phyloP scores from a whole-genome alignment of 2,113 vertebrate species.

The Camelus dromedarius region DNA sequence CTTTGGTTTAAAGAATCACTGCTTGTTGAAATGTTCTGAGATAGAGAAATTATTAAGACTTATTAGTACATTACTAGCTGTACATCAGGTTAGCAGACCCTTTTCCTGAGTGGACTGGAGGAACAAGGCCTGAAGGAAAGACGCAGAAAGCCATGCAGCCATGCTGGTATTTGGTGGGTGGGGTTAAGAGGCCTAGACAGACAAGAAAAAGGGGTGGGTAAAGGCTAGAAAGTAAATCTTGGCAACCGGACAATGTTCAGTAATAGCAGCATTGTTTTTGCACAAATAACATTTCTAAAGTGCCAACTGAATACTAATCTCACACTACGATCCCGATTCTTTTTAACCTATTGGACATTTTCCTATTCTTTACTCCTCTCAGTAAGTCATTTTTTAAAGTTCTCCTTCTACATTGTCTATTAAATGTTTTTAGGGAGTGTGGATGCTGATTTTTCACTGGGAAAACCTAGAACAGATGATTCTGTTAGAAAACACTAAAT shows the following conservation, averaged over 20 bases:
- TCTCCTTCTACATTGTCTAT: neutral
- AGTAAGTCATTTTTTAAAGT: neutral
- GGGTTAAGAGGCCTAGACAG: fast-evolving
- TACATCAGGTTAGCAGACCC: neutral
- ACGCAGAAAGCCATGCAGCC: neutral
- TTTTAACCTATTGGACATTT: neutral
- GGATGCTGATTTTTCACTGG: neutral
- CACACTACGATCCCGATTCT: neutral
- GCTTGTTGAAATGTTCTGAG: neutral
- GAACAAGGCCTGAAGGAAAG: neutral
- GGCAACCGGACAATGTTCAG: neutral
- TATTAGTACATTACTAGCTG: neutral
- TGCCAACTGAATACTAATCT: neutral
- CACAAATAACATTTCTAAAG: neutral
- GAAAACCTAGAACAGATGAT: neutral
- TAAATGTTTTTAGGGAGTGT: neutral
- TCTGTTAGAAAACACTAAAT: neutral
- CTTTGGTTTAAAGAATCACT: neutral
- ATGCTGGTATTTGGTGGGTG: neutral
- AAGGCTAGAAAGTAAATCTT: neutral
- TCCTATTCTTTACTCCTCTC: neutral
- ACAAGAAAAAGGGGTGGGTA: neutral
- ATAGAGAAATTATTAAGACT: neutral
- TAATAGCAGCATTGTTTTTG: neutral
- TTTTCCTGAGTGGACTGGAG: neutral